These are phyloP conservation scores for Chrysopilus asiliformis DNA, from an alignment of 2,888 invertebrate genomes.

Conservation along the genomic window DNA sequence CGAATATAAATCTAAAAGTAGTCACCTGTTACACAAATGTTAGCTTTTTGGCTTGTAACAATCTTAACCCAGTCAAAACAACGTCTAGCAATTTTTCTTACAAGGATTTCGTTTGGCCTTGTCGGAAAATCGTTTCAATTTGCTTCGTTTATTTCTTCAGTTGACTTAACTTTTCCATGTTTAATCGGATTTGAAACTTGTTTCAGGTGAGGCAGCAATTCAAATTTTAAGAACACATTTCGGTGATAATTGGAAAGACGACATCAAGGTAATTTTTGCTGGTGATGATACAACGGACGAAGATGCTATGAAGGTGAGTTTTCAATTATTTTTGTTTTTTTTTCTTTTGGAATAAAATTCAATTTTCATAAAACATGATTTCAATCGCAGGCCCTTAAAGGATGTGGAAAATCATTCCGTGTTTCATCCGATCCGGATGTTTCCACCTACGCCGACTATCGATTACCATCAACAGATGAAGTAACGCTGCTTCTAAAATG, in stretches of 20 bases:
- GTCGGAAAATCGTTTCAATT: too few species aligned
- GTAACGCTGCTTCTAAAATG: conserved; percentile 57
- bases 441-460: conserved; percentile 54
- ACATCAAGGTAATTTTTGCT: conserved; percentile 61
- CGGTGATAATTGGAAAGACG: conserved; percentile 51
- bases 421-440: conserved; percentile 53
- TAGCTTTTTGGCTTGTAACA: too few species aligned
- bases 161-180: too few species aligned
- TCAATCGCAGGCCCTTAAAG: conserved; percentile 55
- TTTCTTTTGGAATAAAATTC: conserved; percentile 7
- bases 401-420: conserved; percentile 62
- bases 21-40: too few species aligned
- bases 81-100: too few species aligned
- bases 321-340: conserved; percentile 1
- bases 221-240: conserved; percentile 59
- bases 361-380: conserved; percentile 9
- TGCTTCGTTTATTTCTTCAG: too few species aligned
- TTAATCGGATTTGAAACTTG: too few species aligned
- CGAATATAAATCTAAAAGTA: too few species aligned
- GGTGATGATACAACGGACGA: conserved; percentile 84
- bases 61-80: too few species aligned
- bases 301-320: conserved; percentile 69
- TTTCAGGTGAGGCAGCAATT: conserved; percentile 48
- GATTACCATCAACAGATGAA: conserved; percentile 55
- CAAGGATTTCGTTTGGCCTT: too few species aligned